Evolutionary conservation across 2,113 vertebrate species (phyloP), one percentile per base, ranked within the genome.

Genomic region (Phalacrocorax brasilianus): DNA sequence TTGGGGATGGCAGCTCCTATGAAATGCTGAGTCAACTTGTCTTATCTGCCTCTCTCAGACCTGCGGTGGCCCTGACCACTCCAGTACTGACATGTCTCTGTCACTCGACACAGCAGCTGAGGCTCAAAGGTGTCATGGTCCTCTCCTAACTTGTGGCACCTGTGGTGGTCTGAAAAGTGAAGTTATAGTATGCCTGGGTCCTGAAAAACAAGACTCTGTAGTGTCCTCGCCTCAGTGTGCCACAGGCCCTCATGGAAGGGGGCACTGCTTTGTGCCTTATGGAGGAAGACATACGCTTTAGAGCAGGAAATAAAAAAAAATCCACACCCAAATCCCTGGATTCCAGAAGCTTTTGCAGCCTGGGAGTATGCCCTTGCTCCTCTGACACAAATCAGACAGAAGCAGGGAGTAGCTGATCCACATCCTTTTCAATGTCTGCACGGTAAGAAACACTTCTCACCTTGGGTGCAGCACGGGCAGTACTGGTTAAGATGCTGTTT

Each of bases 341-440:
- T 45, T 32, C 49, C 59, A 63, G 80, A 28, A 63, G 23, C 5
- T 50, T 53, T 63, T 44, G 42, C 67, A 89, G 56, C 58, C 26
- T 53, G 45, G 9, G 19, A 35, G 7, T 18, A 4, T 23, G 6
- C 2, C 49, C n/a, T 66, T 53, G 14, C 38, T 71, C 28, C 38
- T 18, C 49, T 32, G 72, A 42, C 9, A 22, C 32, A 40, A 22
- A 11, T 13, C 14, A 4, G 32, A 13, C 28, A 33, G 62, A 59
- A 79, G 33, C 62, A 53, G 44, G 44, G 33, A 27, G 28, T 5
- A 58, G 49, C 38, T 12, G 32, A 18, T 23, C 19, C 50, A 8
- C 1, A 0, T 2, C 53, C 55, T 23, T 53, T 16, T 3, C 11
- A 4, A 1, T 0, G 9, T 4, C 66, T 23, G 9, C 3, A 14